phyloP scores from a whole-genome alignment of 2,888 invertebrate species.

The Pedicia rivosa region DNA sequence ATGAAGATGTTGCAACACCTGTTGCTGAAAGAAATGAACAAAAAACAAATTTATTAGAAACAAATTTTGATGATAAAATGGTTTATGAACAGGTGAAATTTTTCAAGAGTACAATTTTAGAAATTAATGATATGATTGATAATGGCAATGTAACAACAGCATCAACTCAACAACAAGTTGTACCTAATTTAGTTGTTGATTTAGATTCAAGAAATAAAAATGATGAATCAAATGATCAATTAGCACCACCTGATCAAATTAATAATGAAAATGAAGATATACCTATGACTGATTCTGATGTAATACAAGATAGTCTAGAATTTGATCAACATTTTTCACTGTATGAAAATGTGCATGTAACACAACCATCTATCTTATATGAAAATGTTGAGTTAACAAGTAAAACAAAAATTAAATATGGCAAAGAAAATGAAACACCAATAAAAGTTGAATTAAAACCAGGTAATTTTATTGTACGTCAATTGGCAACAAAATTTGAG shows the following conservation, averaged over 20 bases:
- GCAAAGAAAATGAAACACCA: background rate
- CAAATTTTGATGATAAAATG: slow-evolving; percentile 36
- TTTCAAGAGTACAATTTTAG: slow-evolving; percentile 54
- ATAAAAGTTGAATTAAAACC: background rate
- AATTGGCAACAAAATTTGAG: slow-evolving; percentile 46
- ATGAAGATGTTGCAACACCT: slow-evolving; percentile 1
- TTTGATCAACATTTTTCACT: slow-evolving; percentile 20
- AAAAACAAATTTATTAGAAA: slow-evolving; percentile 33
- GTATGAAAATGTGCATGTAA: slow-evolving; percentile 30
- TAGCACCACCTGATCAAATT: slow-evolving; percentile 12
- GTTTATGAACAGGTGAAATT: slow-evolving; percentile 66
- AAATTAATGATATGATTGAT: slow-evolving; percentile 46
- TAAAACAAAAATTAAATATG: slow-evolving; percentile 10
- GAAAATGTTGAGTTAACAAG: slow-evolving; percentile 26
- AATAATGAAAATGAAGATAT: slow-evolving; percentile 14
- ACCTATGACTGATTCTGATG: slow-evolving; percentile 14
- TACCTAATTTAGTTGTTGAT: slow-evolving; percentile 9
- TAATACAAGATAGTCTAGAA: slow-evolving; percentile 16
- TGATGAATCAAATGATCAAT: slow-evolving; percentile 16
- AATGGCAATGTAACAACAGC: background rate
- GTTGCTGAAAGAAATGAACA: slow-evolving; percentile 2
- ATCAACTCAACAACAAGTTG: slow-evolving; percentile 7
- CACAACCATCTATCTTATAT: slow-evolving; percentile 25
- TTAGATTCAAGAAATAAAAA: slow-evolving; percentile 12
- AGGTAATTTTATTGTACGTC: slow-evolving; percentile 37